Percentiles rank a stretch among this genome's conserved stretches.
Evolutionary conservation across 2,797 vertebrate genomes (phyloP).

Genomic region (Pyrocephalus nanus): DNA sequence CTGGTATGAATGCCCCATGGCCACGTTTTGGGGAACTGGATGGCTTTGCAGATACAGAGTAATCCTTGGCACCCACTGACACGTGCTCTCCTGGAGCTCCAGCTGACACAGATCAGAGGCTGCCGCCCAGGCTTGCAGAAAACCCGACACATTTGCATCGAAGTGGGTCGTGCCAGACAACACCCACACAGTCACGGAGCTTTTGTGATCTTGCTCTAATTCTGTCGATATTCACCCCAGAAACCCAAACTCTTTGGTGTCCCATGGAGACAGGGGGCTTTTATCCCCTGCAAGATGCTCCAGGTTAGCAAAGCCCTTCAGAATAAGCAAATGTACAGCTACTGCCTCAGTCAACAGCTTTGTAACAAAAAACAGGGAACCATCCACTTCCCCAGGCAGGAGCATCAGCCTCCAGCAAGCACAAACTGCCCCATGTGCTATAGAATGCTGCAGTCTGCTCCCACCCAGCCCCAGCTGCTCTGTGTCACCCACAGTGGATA

Average conservation of each 20-base stretch:
- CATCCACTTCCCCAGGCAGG: neutral
- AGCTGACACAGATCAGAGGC: neutral
- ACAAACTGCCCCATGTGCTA: neutral
- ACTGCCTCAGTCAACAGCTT: neutral
- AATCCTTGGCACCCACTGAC: neutral
- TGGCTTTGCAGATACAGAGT: neutral
- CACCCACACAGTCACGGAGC: neutral
- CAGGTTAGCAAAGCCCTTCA: neutral
- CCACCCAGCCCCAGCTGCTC: neutral
- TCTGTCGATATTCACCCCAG: accelerated
- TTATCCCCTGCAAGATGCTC: neutral
- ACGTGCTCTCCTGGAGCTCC: neutral
- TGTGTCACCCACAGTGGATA: accelerated
- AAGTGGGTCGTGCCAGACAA: neutral
- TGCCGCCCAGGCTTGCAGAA: neutral
- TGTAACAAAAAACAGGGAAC: accelerated
- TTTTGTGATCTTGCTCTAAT: neutral
- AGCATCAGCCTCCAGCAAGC: accelerated
- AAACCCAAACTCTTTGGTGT: neutral
- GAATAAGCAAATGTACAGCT: neutral
- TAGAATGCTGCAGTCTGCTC: accelerated
- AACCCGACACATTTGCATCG: neutral
- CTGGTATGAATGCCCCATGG: neutral
- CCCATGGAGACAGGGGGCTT: neutral
- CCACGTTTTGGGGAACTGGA: neutral